phyloP scores from a whole-genome alignment of 2,888 invertebrate species.

The Andrena dorsata region DNA sequence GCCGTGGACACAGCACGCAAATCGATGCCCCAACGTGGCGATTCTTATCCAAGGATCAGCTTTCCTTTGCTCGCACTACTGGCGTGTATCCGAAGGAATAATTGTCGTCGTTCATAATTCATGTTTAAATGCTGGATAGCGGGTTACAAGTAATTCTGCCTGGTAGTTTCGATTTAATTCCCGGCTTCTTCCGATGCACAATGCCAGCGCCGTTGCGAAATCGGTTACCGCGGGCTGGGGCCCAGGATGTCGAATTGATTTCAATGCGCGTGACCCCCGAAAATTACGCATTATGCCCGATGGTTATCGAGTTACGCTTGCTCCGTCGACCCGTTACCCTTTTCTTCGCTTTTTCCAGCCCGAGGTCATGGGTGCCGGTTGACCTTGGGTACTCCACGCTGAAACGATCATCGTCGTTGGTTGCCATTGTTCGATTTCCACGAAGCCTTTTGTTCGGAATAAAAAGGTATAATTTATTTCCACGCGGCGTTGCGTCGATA shows the following conservation, averaged over 20 bases:
- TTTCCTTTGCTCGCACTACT: background rate
- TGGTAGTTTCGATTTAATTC: too few species aligned
- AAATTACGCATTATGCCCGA: conserved; percentile 18
- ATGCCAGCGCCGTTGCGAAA: too few species aligned
- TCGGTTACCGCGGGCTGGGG: background rate
- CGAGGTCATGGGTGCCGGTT: conserved; percentile 58
- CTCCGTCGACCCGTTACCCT: conserved; percentile 40
- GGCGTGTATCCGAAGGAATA: background rate
- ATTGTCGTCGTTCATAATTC: too few species aligned
- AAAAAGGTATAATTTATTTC: background rate
- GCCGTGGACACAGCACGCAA: background rate
- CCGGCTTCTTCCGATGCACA: too few species aligned
- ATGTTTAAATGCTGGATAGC: too few species aligned
- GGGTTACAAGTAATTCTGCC: too few species aligned
- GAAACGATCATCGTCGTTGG: conserved; percentile 9
- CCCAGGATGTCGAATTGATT: conserved; percentile 16
- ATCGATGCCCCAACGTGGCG: conserved; percentile 1
- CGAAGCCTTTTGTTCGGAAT: conserved; percentile 3
- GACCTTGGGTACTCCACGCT: conserved; percentile 55
- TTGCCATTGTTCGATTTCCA: conserved; percentile 27
- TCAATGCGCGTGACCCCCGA: conserved; percentile 24
- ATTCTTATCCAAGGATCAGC: background rate
- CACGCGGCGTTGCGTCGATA: background rate
- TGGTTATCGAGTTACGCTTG: conserved; percentile 53
- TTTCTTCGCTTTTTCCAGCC: conserved; percentile 42